A percentile compares a stretch with the other conserved stretches of the same genome.
Conservation (phyloP, 2,797 vertebrate genomes). For the Cyprinodon diabolis region DNA sequence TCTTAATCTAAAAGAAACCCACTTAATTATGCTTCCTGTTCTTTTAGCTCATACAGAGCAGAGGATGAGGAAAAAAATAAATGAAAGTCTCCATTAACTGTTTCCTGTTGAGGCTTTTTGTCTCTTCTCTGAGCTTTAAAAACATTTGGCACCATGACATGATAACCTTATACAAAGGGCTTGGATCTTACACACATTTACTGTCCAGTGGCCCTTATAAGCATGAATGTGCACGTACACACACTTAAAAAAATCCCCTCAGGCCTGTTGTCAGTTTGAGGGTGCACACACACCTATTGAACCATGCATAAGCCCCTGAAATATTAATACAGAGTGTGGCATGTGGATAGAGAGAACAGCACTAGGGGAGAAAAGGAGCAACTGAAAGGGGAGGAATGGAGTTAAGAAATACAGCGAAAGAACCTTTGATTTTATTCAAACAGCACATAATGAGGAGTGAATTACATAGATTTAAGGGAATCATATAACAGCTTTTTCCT, state of each 20-base stretch:
- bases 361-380: constrained; percentile 7
- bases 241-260: constrained; percentile 27
- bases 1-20: constrained; percentile 11
- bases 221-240: constrained; percentile 20
- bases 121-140: constrained; percentile 10
- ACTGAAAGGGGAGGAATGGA: constrained; percentile 19
- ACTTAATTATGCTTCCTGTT: constrained; percentile 20
- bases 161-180: constrained; percentile 6
- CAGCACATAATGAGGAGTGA: background rate
- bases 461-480: background rate
- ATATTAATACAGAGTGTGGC: constrained; percentile 66
- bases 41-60: constrained; percentile 11
- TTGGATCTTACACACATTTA: constrained; percentile 9
- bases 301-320: constrained; percentile 75
- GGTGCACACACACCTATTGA: constrained; percentile 59
- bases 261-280: constrained; percentile 57
- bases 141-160: constrained; percentile 2
- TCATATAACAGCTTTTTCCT: background rate
- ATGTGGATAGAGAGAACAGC: constrained; percentile 29
- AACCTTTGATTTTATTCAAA: background rate
- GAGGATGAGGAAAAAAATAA: background rate
- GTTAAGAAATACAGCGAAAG: background rate
- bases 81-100: background rate
- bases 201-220: constrained; percentile 10
- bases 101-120: constrained; percentile 4